Base-by-base conservation (phyloP, 2,888 invertebrate genomes). In the Caenorhabditis sp. region DNA sequence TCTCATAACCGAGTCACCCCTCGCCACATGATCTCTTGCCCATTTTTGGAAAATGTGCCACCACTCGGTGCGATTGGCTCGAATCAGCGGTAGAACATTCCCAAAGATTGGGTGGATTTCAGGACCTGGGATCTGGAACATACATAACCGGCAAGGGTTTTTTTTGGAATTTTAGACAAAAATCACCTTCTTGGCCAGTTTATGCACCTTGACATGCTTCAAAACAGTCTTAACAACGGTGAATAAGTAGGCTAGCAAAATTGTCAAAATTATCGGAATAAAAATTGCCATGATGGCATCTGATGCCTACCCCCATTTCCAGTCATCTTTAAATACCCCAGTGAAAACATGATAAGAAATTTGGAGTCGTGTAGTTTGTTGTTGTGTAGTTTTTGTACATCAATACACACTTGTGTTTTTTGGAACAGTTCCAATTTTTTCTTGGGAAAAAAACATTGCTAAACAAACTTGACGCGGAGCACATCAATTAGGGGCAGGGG, bases 221-320 rank as follows among this genome's bases (percentile, higher is more conserved):
- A 23, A 10, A 26, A 70, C 6, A 17, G 65, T 62, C 10, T 65
- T 65, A 26, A 70, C 58, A 58, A 58, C 62, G 6, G 70, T 37
- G 3, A 53, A 5, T 12, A 70, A 6, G n/a, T 62, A 66, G 1
- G 54, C 24, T 10, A 61, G n/a, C 24, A 62, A n/a, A 3, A 59
- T 14, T 17, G 58, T 58, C 14, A 62, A 8, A 10, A 62, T 2
- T n/a, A 70, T 36, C 0, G 70, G 59, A 24, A 70, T 51, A n/a
- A 70, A 24, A 0, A 70, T 23, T 37, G 62, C 58, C 70, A 70
- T 70, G n/a, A n/a, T n/a, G n/a, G n/a, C n/a, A n/a, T n/a, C n/a
- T n/a, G n/a, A n/a, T n/a, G n/a, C n/a, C n/a, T n/a, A n/a, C n/a
- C n/a, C n/a, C n/a, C n/a, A n/a, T n/a, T n/a, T n/a, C n/a, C n/a